A percentile compares a stretch with the other conserved stretches of the same genome.
These are phyloP conservation scores for Trachelus troglodyta DNA, from an alignment of 2,888 invertebrate species.

Conservation along the genomic window DNA sequence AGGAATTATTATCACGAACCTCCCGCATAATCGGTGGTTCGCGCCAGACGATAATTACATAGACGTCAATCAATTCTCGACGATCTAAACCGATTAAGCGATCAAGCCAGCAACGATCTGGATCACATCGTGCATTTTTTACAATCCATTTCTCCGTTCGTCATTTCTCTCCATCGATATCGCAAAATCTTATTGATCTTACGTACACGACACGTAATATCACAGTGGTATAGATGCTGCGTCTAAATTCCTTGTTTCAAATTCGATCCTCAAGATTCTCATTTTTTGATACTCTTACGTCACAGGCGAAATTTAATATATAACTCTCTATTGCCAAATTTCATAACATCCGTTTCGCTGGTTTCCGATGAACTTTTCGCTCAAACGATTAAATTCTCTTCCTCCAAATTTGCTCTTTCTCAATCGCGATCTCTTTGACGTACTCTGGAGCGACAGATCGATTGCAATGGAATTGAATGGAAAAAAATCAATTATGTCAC, in stretches of 20 bases:
- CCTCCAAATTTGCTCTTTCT: neutral
- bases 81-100: neutral
- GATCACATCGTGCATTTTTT: neutral
- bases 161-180: neutral
- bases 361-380: neutral
- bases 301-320: neutral
- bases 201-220: neutral
- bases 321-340: neutral
- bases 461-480: conserved; percentile 16
- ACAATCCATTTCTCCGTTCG: neutral
- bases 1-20: neutral
- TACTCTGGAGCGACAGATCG: neutral
- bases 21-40: conserved; percentile 4
- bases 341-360: neutral
- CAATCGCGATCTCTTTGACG: neutral
- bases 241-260: neutral
- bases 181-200: neutral
- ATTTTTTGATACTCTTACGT: neutral
- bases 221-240: neutral
- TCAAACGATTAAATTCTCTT: neutral
- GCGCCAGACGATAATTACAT: neutral
- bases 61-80: neutral
- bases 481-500: conserved; percentile 20
- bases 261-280: neutral
- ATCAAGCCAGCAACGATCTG: neutral